phyloP scores from a whole-genome alignment of 2,888 invertebrate genomes.

The Drosophila anomelani region DNA sequence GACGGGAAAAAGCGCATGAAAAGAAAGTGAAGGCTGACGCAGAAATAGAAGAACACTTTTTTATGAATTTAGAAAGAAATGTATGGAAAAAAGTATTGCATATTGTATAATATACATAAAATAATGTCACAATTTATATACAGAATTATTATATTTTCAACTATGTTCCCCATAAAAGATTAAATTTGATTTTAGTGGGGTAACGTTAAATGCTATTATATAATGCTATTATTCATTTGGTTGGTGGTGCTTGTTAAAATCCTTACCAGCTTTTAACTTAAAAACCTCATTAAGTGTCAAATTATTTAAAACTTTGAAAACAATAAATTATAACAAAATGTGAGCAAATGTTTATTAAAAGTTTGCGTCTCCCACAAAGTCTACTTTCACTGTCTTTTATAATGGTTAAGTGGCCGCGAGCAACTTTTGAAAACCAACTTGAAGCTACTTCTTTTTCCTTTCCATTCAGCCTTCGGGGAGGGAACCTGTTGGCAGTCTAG shows the following conservation, averaged over 20 bases:
- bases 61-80: neutral
- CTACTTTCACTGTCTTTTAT: conserved; percentile 7
- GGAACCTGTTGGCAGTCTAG: conserved; percentile 52
- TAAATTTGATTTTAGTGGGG: neutral
- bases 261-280: neutral
- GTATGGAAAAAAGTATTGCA: neutral
- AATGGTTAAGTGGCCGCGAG: conserved; percentile 42
- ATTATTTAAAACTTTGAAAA: neutral
- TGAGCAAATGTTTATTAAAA: neutral
- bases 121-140: neutral
- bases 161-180: neutral
- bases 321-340: neutral
- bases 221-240: no score
- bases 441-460: conserved; percentile 11
- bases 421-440: conserved; percentile 28
- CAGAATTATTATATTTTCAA: neutral
- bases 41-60: neutral
- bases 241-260: neutral
- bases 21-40: neutral
- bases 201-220: accelerated
- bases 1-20: neutral
- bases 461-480: conserved; percentile 12
- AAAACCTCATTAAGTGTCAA: neutral
- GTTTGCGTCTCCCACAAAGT: neutral
- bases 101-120: no score